Percentiles rank a stretch among this genome's conserved stretches.
phyloP scores from a whole-genome alignment of 1,140 invertebrate genomes.

The Drosophila leontia region DNA sequence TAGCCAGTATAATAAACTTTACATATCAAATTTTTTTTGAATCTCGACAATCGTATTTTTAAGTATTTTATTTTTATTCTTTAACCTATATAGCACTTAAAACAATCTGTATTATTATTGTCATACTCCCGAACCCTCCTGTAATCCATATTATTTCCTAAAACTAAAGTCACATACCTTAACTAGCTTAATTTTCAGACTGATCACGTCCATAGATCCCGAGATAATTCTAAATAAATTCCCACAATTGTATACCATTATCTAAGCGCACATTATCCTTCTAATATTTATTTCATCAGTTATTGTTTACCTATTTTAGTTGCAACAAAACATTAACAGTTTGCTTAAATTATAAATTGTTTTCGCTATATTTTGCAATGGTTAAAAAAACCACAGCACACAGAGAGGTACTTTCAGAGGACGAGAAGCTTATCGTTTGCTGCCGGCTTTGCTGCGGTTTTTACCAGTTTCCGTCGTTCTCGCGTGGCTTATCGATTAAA shows the following conservation, averaged over 20 bases:
- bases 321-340: slow-evolving; percentile 23
- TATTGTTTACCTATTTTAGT: slow-evolving; percentile 13
- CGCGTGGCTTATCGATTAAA: slow-evolving; percentile 51
- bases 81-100: not conserved
- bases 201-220: not conserved
- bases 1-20: too few relatives aligned
- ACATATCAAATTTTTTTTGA: not conserved
- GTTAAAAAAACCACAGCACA: slow-evolving; percentile 37
- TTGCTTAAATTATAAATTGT: slow-evolving; percentile 49
- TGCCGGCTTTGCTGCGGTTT: slow-evolving; percentile 47
- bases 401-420: slow-evolving; percentile 1
- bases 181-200: not conserved
- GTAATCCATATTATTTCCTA: not conserved
- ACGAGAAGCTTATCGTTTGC: slow-evolving; percentile 40
- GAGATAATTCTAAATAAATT: not conserved
- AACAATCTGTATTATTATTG: not conserved
- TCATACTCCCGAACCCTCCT: not conserved
- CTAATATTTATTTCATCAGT: slow-evolving; percentile 31
- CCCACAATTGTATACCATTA: not conserved
- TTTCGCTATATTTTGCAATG: slow-evolving; percentile 35
- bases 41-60: not conserved
- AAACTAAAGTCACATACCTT: not conserved
- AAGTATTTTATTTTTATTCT: not conserved
- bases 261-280: slow-evolving; percentile 3
- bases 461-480: slow-evolving; percentile 42